phyloP scores from a whole-genome alignment of 2,888 invertebrate genomes.

The Selenia dentaria region DNA sequence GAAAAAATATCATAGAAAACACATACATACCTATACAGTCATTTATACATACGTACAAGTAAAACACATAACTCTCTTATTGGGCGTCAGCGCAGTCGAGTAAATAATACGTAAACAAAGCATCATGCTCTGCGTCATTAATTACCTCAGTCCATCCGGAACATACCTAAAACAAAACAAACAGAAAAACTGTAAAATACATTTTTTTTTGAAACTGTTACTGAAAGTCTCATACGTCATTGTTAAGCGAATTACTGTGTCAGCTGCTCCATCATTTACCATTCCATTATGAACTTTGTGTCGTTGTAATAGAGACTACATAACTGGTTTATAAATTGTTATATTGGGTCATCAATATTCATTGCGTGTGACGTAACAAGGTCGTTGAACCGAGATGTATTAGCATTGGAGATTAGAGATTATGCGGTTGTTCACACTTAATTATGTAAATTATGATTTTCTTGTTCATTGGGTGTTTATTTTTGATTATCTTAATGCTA shows the following conservation, averaged over 20 bases:
- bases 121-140: background rate
- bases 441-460: background rate
- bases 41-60: too few species aligned
- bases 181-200: conserved; percentile 45
- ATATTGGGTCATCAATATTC: conserved; percentile 23
- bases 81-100: background rate
- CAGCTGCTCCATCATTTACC: conserved; percentile 18
- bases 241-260: conserved; percentile 49
- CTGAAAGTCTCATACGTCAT: conserved; percentile 47
- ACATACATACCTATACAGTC: too few species aligned
- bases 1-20: too few species aligned
- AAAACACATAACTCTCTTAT: too few species aligned
- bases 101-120: background rate
- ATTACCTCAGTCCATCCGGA: conserved; percentile 1
- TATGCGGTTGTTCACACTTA: background rate
- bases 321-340: background rate
- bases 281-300: conserved; percentile 20
- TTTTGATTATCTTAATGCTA: too few species aligned
- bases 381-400: conserved; percentile 15
- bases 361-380: conserved; percentile 20
- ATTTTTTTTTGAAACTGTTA: conserved; percentile 16
- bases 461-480: too few species aligned
- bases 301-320: conserved; percentile 5
- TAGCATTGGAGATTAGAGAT: background rate
- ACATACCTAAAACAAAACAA: conserved; percentile 39